phyloP scores from a whole-genome alignment of 2,797 vertebrate species.

The Pyrocephalus nanus region DNA sequence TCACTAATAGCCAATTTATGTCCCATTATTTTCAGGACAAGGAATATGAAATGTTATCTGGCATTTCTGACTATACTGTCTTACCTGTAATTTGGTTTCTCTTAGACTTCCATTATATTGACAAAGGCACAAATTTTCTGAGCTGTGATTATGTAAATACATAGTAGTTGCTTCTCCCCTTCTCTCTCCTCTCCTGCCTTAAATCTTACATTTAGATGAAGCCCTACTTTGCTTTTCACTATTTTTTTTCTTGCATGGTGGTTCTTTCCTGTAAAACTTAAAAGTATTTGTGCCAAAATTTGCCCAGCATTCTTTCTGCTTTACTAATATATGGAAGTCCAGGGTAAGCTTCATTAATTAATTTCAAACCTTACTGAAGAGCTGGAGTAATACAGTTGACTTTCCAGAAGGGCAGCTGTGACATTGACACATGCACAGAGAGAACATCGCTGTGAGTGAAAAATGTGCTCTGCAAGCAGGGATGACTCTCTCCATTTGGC shows the following conservation, averaged over 20 bases:
- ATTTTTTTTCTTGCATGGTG: not conserved
- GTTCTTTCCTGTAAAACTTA: not conserved
- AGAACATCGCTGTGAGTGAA: not conserved
- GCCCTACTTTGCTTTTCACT: not conserved
- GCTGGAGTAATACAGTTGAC: not conserved
- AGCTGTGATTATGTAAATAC: not conserved
- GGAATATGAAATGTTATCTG: not conserved
- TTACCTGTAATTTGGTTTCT: not conserved
- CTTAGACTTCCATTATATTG: not conserved
- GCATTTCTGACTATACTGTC: not conserved
- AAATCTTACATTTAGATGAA: not conserved
- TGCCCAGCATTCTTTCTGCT: not conserved
- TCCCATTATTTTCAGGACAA: not conserved
- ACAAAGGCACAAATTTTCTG: not conserved
- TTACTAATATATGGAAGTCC: not conserved
- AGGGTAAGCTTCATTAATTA: not conserved
- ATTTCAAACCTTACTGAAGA: not conserved
- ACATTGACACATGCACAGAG: fast-evolving
- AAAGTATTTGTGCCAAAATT: not conserved
- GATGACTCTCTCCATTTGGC: not conserved
- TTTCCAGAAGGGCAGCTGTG: not conserved
- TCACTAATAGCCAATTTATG: not conserved
- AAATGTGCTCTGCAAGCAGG: not conserved
- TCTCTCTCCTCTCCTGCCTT: not conserved
- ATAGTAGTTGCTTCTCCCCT: not conserved